Conservation (phyloP, 2,888 invertebrate species). For the Ophioninae sp. region DNA sequence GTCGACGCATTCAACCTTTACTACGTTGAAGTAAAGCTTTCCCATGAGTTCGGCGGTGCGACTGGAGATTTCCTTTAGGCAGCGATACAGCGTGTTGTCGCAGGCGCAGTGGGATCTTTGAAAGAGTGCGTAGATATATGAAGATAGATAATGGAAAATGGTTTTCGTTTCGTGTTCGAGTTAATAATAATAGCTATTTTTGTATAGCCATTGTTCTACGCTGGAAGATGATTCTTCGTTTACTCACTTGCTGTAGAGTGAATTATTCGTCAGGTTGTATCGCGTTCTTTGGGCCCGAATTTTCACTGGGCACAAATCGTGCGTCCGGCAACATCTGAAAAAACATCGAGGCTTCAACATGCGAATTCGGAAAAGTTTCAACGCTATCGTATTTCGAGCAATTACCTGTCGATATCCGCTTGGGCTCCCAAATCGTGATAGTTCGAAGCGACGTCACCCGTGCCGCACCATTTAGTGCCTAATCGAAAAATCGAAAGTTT, state of each 20-base stretch:
- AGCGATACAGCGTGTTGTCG: conserved; percentile 91
- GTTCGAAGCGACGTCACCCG: conserved; percentile 91
- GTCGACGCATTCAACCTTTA: conserved; percentile 88
- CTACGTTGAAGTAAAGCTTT: conserved; percentile 92
- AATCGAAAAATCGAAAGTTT: neutral
- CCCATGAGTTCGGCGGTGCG: conserved; percentile 90
- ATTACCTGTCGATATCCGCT: conserved; percentile 75
- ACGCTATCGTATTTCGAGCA: neutral
- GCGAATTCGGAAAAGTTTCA: neutral
- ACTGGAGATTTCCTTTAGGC: conserved; percentile 88
- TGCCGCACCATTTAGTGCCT: conserved; percentile 96
- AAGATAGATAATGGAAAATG: neutral
- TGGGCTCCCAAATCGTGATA: conserved; percentile 91
- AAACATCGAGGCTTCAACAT: neutral
- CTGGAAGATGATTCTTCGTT: neutral
- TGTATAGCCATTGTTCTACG: neutral
- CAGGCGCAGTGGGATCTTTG: conserved; percentile 91
- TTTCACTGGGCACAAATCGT: conserved; percentile 95
- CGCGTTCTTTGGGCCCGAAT: conserved; percentile 86
- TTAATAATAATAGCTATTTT: no score
- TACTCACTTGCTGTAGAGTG: conserved; percentile 89
- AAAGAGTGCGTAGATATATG: neutral
- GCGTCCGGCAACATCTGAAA: conserved; percentile 90
- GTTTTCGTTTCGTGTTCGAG: neutral
- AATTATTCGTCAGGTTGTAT: conserved; percentile 92